Base-by-base conservation (phyloP, 2,797 vertebrate species). In the Craterocephalus amniculus region DNA sequence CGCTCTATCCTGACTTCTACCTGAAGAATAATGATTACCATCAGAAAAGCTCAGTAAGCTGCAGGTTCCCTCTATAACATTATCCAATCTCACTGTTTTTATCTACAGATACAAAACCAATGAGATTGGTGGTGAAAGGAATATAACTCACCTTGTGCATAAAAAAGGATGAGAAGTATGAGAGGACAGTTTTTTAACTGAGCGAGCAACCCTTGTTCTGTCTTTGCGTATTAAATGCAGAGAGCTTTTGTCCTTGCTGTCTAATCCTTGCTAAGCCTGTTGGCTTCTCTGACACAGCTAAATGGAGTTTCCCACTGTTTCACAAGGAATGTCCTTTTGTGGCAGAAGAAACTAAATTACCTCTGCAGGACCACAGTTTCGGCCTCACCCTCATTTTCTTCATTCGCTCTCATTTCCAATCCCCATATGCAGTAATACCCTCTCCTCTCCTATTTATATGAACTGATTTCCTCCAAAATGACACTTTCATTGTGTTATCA, bases 201-300 rank as follows among this genome's bases (percentile, higher is more conserved):
- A 74, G 31, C 76, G 35, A 0, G 36, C 67, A 59, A 8, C 35
- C 60, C 60, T 57, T 54, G 60, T 58, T 76, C 67, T 58, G 67
- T 52, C 81, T 75, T 38, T 54, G 27, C 56, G 71, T 79, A 71
- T 71, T 66, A 58, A 64, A 63, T 72, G 18, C 63, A 48, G 52
- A 43, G 58, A 60, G 52, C 32, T 72, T 80, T 71, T 76, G 66
- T 78, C 40, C 63, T 61, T 31, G 40, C 38, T 2, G n/a, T 82
- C 75, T 83, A 85, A 88, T 84, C 81, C 80, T 18, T 4, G 2
- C 72, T 81, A 78, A 90, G 58, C 67, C 71, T 52, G 36, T 55
- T 16, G 31, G 72, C 66, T 70, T 81, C 70, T 76, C 55, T 66
- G 65, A 67, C 70, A 51, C 58, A 70, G 64, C 51, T 73, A 79